Evolutionary conservation across 2,797 vertebrate species (phyloP).

Genomic region (Chiloscyllium punctatum): DNA sequence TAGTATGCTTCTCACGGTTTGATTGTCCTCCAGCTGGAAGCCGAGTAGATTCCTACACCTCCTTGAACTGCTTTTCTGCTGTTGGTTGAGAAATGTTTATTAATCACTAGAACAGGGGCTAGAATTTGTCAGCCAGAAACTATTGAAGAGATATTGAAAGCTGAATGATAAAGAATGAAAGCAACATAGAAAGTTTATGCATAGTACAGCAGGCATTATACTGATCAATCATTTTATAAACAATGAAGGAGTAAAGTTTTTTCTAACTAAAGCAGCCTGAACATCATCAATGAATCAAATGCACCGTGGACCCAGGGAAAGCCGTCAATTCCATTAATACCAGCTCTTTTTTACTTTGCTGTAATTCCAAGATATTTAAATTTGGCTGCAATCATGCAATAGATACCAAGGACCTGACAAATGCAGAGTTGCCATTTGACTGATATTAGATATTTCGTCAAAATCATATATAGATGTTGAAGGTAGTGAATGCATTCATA

Average conservation of each 20-base stretch:
- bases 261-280: neutral
- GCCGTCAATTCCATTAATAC: too few relatives aligned
- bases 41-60: neutral
- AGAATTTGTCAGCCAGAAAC: neutral
- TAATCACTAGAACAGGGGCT: neutral
- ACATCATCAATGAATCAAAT: neutral
- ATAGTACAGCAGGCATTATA: neutral
- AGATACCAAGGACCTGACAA: neutral
- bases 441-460: neutral
- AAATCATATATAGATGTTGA: neutral
- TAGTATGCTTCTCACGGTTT: neutral
- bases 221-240: neutral
- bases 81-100: neutral
- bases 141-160: neutral
- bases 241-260: neutral
- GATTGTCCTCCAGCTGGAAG: too few relatives aligned
- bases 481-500: neutral
- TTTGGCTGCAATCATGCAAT: too few relatives aligned
- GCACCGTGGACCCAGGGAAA: neutral
- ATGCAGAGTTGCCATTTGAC: neutral
- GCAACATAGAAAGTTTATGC: neutral
- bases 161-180: neutral
- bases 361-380: too few relatives aligned
- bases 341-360: too few relatives aligned
- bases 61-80: neutral